Evolutionary conservation across 2,797 vertebrate genomes (phyloP).

Genomic region (Semotilus atromaculatus): DNA sequence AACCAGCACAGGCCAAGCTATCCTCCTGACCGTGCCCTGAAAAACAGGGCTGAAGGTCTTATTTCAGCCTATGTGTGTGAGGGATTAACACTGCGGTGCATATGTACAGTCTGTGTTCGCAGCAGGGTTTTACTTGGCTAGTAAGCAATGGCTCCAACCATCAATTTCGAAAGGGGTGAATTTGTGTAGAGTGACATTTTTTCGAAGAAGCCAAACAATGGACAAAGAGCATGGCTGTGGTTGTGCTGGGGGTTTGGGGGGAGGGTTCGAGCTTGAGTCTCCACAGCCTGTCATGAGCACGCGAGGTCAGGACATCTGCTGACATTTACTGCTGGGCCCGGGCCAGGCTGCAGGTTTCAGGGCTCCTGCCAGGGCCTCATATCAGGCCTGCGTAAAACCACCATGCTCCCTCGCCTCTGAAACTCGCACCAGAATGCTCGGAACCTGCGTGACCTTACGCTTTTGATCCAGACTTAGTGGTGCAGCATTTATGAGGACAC

Average conservation of each 20-base stretch:
- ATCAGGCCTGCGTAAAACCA: constrained; percentile 60
- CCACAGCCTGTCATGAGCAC: constrained; percentile 65
- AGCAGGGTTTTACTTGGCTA: constrained; percentile 74
- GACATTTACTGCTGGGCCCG: constrained; percentile 69
- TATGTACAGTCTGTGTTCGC: constrained; percentile 58
- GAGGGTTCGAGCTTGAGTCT: constrained; percentile 60
- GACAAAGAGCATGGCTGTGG: constrained; percentile 78
- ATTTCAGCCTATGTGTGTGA: constrained; percentile 58
- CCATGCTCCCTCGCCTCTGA: constrained; percentile 53
- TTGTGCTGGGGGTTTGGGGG: constrained; percentile 62
- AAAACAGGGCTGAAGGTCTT: constrained; percentile 52
- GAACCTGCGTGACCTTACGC: constrained; percentile 53
- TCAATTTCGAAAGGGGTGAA: constrained; percentile 66
- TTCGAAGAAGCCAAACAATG: constrained; percentile 75
- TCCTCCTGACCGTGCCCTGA: constrained; percentile 49
- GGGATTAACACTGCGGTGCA: constrained; percentile 60
- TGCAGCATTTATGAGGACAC: constrained; percentile 57
- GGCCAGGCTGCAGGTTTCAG: constrained; percentile 62
- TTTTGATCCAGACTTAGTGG: constrained; percentile 50
- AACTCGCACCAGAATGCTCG: constrained; percentile 49
- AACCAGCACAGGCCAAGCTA: constrained; percentile 35
- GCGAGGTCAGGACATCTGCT: constrained; percentile 75
- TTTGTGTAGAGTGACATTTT: constrained; percentile 69
- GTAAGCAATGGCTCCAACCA: constrained; percentile 69
- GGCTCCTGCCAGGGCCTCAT: constrained; percentile 59